Evolutionary conservation across 2,113 vertebrate genomes (phyloP), one percentile per base, ranked within the genome.

Genomic region (Marmota flaviventris): DNA sequence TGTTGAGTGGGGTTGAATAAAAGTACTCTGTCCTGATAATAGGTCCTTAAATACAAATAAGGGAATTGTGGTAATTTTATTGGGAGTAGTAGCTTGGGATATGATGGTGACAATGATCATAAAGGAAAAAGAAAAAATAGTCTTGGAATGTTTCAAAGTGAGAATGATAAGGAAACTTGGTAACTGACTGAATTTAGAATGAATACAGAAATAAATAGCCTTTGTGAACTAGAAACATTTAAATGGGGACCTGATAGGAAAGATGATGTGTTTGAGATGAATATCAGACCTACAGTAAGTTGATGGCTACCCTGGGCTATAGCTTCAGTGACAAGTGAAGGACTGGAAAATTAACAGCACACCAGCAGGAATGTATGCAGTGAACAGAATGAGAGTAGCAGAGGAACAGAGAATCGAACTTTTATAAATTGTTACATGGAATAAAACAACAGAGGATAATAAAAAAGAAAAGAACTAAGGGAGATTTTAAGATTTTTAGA

Each of bases 101-200:
- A 82, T n/a, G 39, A 89, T 81, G 24, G 58, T 0, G 4, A 22
- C 72, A 61, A 10, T 69, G 70, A 37, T 89, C 37, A 8, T 89
- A 73, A 94, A 39, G 48, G 76, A 85, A 88, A 76, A 29, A 67
- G 86, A 91, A 76, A 89, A 45, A 63, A 20, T 70, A 32, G 37
- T 45, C 27, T 70, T 3, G 29, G 82, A 67, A 58, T 5, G 18
- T 95, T 93, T 82, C 75, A 79, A 93, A 37, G 56, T 89, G 45
- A 88, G 53, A 93, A 48, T 48, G 37, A 76, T 72, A 75, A 65
- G 69, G 39, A 86, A 48, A 63, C 17, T 63, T 90, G 53, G 67
- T 94, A 75, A 83, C 63, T 63, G 37, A 83, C 63, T 63, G 37
- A 39, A 69, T 90, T 92, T 63, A 94, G 73, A 89, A 83, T 86